Conservation (phyloP, 2,113 vertebrate species). For the Globicephala melas region DNA sequence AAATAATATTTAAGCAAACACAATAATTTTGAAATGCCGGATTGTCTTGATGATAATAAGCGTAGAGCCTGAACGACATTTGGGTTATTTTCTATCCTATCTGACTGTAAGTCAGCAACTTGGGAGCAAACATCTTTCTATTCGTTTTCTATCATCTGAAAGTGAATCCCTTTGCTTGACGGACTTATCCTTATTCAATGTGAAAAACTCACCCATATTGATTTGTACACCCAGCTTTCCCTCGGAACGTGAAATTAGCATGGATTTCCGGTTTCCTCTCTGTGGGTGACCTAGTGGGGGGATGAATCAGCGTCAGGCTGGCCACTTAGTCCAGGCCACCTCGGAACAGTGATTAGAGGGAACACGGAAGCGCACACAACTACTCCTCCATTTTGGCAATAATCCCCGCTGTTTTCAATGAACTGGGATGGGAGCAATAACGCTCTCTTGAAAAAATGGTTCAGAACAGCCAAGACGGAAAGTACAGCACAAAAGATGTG, state of each 20-base stretch:
- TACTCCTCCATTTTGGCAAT: too few relatives aligned
- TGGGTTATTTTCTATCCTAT: accelerated
- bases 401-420: neutral
- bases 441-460: neutral
- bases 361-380: accelerated
- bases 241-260: neutral
- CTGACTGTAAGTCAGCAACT: neutral
- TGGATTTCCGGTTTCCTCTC: neutral
- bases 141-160: neutral
- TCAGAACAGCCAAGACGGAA: neutral
- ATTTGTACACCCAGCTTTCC: neutral
- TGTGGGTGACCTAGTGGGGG: accelerated
- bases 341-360: accelerated
- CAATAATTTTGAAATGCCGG: neutral
- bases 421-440: too few relatives aligned
- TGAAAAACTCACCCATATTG: neutral
- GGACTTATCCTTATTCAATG: neutral
- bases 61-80: accelerated
- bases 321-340: accelerated
- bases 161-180: neutral
- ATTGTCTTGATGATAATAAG: neutral
- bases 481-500: accelerated
- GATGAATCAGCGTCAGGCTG: accelerated
- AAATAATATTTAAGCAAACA: neutral
- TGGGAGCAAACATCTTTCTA: neutral